Conservation (phyloP, 2,113 vertebrate species). For the Rhinoderma darwinii region DNA sequence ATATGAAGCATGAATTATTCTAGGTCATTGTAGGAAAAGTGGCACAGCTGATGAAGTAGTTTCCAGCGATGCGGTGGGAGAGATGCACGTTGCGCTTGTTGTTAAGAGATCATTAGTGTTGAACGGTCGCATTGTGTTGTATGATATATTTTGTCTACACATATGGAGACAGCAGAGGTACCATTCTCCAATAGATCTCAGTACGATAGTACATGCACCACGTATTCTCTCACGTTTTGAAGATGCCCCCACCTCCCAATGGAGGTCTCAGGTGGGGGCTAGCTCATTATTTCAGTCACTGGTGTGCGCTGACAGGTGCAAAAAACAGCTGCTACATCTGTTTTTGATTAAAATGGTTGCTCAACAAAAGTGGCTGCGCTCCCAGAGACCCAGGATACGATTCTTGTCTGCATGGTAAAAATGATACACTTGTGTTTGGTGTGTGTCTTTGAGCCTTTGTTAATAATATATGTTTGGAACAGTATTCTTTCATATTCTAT, state of each 20-base stretch:
- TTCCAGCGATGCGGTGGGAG: neutral
- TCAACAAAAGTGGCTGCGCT: slow-evolving; percentile 39
- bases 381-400: slow-evolving; percentile 6
- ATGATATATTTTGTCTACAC: slow-evolving; percentile 6
- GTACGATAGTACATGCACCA: neutral
- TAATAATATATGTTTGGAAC: neutral
- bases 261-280: neutral
- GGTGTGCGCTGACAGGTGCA: slow-evolving; percentile 33
- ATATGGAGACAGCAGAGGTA: neutral
- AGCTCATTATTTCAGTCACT: slow-evolving; percentile 37
- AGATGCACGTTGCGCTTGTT: neutral
- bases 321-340: slow-evolving; percentile 48
- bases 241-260: slow-evolving; percentile 3
- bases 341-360: slow-evolving; percentile 35
- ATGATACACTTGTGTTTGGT: slow-evolving; percentile 6
- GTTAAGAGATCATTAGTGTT: neutral
- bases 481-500: neutral
- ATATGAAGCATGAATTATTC: slow-evolving; percentile 12
- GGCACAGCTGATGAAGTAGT: neutral
- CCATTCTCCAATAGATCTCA: neutral
- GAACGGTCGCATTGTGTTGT: neutral
- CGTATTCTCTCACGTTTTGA: neutral
- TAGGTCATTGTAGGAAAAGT: neutral
- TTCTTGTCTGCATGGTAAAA: slow-evolving; percentile 4
- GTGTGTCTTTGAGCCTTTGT: neutral